phyloP scores from a whole-genome alignment of 2,797 vertebrate species.

The Lophura swinhoii region DNA sequence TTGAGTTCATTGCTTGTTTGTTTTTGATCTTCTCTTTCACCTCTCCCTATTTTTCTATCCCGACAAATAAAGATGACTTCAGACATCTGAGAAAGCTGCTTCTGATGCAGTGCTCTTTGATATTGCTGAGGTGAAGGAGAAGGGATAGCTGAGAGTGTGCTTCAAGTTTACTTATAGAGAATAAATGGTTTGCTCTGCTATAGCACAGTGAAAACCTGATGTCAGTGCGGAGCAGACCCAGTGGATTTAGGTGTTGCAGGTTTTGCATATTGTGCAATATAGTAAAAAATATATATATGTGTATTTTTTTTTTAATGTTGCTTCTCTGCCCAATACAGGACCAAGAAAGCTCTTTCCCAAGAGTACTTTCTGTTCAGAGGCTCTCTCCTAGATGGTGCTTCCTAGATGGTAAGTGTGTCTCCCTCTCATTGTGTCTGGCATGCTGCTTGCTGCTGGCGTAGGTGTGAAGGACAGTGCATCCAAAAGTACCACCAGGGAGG shows the following conservation, averaged over 20 bases:
- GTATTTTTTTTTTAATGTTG: background rate
- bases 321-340: conserved; percentile 68
- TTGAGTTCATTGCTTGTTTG: background rate
- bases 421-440: background rate
- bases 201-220: background rate
- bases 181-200: background rate
- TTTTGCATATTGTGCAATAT: background rate
- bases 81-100: background rate
- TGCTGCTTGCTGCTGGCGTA: background rate
- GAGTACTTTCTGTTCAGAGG: conserved; percentile 88
- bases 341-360: conserved; percentile 81
- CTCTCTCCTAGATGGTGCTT: conserved; percentile 97
- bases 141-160: background rate
- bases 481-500: background rate
- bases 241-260: background rate
- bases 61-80: background rate
- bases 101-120: background rate
- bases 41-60: background rate
- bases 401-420: conserved; percentile 91
- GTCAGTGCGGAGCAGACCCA: background rate
- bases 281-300: background rate
- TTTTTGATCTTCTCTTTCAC: background rate
- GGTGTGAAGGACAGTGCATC: background rate
- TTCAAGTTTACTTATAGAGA: background rate
- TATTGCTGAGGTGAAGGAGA: background rate